Conservation (phyloP, 2,888 invertebrate genomes). For the Coelinius sp. region DNA sequence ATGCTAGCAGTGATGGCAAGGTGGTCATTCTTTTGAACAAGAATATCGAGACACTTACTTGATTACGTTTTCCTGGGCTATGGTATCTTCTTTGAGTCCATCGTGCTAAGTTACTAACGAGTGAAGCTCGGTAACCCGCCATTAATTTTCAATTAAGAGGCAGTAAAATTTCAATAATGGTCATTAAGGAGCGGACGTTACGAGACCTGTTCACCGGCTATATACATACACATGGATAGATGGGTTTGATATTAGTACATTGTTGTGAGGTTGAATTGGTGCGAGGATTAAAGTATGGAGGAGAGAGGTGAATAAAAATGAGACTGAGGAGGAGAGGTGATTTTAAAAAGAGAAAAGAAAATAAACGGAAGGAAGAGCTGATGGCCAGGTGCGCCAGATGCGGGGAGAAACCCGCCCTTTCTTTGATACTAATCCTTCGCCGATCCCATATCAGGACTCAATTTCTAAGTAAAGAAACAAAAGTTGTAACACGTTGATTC, state of each 20-base stretch:
- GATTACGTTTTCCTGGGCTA: neutral
- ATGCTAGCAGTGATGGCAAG: neutral
- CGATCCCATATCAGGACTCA: slow-evolving; percentile 56
- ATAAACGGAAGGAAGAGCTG: slow-evolving; percentile 33
- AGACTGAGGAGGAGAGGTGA: slow-evolving; percentile 37
- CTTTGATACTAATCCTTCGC: slow-evolving; percentile 67
- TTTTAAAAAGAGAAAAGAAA: slow-evolving; percentile 35
- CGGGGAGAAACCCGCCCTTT: slow-evolving; percentile 42
- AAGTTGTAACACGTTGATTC: neutral
- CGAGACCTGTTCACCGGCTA: slow-evolving; percentile 54
- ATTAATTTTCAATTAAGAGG: slow-evolving; percentile 70
- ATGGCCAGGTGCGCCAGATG: slow-evolving; percentile 70
- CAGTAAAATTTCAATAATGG: slow-evolving; percentile 71
- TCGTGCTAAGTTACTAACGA: slow-evolving; percentile 57
- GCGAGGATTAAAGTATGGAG: slow-evolving; percentile 31
- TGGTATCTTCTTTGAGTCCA: slow-evolving; percentile 31
- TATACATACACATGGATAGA: slow-evolving; percentile 30
- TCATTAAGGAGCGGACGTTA: slow-evolving; percentile 69
- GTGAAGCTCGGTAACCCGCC: slow-evolving; percentile 60
- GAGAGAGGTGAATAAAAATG: slow-evolving; percentile 15
- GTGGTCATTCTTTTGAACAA: neutral
- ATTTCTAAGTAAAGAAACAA: neutral
- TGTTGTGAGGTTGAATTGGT: slow-evolving; percentile 38
- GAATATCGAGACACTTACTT: neutral
- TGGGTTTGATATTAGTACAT: slow-evolving; percentile 43